Conservation (phyloP, 2,888 invertebrate genomes). For the Drosophila histrio region DNA sequence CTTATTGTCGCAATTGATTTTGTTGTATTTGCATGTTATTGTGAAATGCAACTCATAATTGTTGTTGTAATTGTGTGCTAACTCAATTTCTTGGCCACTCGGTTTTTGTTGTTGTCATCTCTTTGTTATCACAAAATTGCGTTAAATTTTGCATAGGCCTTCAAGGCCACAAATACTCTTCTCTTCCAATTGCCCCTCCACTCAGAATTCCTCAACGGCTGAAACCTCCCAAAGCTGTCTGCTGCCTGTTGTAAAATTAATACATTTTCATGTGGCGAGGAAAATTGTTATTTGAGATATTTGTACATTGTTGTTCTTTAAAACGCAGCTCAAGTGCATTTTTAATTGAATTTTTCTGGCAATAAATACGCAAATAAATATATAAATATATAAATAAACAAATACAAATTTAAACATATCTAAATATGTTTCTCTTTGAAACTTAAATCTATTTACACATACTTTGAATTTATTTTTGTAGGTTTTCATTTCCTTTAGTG, state of each 20-base stretch:
- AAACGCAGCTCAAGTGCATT: constrained; percentile 37
- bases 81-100: constrained; percentile 67
- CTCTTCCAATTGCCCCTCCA: neutral
- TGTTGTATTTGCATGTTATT: constrained; percentile 52
- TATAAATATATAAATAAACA: constrained; percentile 45
- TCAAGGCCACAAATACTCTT: constrained; percentile 35
- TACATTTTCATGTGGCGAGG: constrained; percentile 51
- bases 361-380: constrained; percentile 47
- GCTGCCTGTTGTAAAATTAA: constrained; percentile 59
- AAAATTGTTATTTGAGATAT: constrained; percentile 44
- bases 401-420: neutral
- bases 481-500: constrained; percentile 34
- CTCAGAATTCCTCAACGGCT: neutral
- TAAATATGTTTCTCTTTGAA: neutral
- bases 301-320: constrained; percentile 34
- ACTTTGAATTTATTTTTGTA: neutral
- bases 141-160: constrained; percentile 67
- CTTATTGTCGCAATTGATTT: neutral
- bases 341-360: constrained; percentile 65
- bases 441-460: neutral
- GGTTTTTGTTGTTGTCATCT: constrained; percentile 30
- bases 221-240: neutral
- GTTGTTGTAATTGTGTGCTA: constrained; percentile 73
- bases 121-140: constrained; percentile 71
- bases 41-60: constrained; percentile 68